Conservation (phyloP, 2,113 vertebrate genomes). For the Callipepla squamata region DNA sequence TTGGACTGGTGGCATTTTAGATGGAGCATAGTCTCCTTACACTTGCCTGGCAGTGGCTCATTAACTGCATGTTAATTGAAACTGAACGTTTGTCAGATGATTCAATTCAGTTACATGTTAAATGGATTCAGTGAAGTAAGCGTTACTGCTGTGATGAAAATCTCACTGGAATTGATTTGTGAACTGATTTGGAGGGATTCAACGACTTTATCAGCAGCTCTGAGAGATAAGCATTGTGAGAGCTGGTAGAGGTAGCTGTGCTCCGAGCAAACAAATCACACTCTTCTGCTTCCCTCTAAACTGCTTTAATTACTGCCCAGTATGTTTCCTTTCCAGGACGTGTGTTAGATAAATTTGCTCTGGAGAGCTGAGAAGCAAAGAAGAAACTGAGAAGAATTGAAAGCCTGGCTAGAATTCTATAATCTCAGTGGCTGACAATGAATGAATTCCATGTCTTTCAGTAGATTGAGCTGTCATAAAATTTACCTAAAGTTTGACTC, state of each 20-base stretch:
- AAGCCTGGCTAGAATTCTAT: slow-evolving; percentile 5
- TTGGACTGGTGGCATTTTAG: background rate
- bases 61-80: slow-evolving; percentile 12
- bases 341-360: background rate
- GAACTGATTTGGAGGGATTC: slow-evolving; percentile 37
- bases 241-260: background rate
- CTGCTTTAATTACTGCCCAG: slow-evolving; percentile 18
- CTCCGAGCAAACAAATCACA: background rate
- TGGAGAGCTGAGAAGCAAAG: background rate
- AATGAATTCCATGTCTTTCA: background rate
- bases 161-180: slow-evolving; percentile 21
- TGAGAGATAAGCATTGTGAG: background rate
- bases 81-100: slow-evolving; percentile 33
- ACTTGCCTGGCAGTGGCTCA: background rate
- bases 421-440: background rate
- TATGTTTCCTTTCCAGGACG: background rate
- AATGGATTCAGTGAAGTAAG: slow-evolving; percentile 12
- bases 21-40: background rate
- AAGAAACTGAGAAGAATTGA: background rate
- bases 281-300: background rate
- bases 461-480: background rate
- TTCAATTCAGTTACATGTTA: slow-evolving; percentile 30
- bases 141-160: background rate
- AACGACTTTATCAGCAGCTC: background rate
- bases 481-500: background rate